Evolutionary conservation across 2,888 invertebrate species (phyloP).

Genomic region (Drosophila mettleri): DNA sequence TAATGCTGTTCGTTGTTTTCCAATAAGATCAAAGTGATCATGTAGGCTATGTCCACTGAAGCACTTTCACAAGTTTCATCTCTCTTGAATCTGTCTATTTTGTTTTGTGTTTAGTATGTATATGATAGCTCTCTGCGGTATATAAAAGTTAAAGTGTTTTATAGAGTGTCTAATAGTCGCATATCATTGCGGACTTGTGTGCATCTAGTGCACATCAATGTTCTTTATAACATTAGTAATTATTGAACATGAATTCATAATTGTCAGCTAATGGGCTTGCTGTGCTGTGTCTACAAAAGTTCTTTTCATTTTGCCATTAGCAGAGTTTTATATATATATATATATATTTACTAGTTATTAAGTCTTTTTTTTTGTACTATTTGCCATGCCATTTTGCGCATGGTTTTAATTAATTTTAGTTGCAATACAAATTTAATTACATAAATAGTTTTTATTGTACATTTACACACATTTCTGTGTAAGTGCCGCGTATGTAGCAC

Average conservation of each 20-base stretch:
- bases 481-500: constrained; percentile 25
- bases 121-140: no score
- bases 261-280: constrained; percentile 59
- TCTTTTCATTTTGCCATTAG: constrained; percentile 31
- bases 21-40: no score
- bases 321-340: constrained; percentile 11
- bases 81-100: no score
- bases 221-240: constrained; percentile 42
- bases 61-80: no score
- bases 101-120: no score
- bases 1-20: no score
- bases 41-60: no score
- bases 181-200: no score
- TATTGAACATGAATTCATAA: constrained; percentile 54
- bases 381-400: constrained; percentile 15
- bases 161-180: not conserved
- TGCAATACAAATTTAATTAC: constrained; percentile 44
- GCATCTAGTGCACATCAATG: not conserved
- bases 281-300: constrained; percentile 25
- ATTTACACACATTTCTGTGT: not conserved
- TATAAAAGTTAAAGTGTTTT: not conserved
- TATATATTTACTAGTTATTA: not conserved
- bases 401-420: constrained; percentile 53
- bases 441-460: constrained; percentile 41
- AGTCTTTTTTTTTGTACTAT: constrained; percentile 5